Base-by-base conservation (phyloP, 37 sponge, comb jelly and placozoan genomes). In the Ephydatia muelleri region DNA sequence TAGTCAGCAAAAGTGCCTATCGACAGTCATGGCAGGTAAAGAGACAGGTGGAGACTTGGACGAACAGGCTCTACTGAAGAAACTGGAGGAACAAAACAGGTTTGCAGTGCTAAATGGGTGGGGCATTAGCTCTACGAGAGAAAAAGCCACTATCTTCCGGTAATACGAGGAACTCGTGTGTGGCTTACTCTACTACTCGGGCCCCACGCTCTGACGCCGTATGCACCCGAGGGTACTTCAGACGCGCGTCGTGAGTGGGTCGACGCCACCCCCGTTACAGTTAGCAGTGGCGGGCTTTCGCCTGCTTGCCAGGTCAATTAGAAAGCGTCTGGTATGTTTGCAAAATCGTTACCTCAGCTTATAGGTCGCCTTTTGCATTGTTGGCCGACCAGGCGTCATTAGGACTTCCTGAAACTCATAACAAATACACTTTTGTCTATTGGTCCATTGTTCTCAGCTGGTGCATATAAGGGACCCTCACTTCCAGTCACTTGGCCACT, bases 11-110 rank as follows among this genome's bases (percentile, higher is more conserved):
- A 5, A 57, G 57, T 57, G 57, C 16, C 57, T 14, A 21, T 57
- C 57, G 57, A 57, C 57, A 57, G 19, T 16, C 57, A 57, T 57
- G 57, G 57, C 73, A 37, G 77, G 39, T 19, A 76, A 34, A 9
- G 23, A 37, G 23, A 38, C 23, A 12, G 32, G 12, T 21, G 36
- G 27, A 38, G 34, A 76, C 11, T 9, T 34, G 16, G 31, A 49
- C 31, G 37, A 89, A 28, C 78, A 77, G 29, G 70, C 89, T 25
- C 85, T 91, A 25, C 36, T 92, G 70, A 68, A 69, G 73, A 85
- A 67, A 37, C 83, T 92, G 2, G 93, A 92, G 76, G 93, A 92
- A 21, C 89, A 85, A 68, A 92, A 92, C 86, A 72, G 77, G 93
- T 91, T 29, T 65, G 86, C 22, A 33, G 16, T 14, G 19, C 1